Percentiles rank a stretch among this genome's conserved stretches.
Conservation (phyloP, 2,888 invertebrate genomes). For the Perdita meconis region DNA sequence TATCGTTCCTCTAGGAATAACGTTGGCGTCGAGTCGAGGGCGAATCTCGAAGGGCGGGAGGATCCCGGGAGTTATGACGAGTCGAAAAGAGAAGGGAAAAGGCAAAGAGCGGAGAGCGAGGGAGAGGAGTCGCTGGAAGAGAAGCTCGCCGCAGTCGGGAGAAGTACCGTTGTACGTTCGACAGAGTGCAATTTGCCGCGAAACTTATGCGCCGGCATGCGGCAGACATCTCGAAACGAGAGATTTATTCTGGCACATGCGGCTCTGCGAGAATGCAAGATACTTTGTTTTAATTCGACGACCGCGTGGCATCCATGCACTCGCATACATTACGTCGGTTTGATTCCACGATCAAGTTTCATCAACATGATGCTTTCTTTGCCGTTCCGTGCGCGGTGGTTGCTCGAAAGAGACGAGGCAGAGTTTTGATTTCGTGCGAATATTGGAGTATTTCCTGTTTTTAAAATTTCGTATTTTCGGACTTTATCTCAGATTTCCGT, state of each 20-base stretch:
- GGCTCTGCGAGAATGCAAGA: slow-evolving; percentile 66
- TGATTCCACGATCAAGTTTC: neutral
- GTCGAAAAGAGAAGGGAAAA: slow-evolving; percentile 20
- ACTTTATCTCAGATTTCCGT: too few relatives aligned
- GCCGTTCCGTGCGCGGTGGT: neutral
- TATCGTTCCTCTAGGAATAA: neutral
- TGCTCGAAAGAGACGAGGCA: neutral
- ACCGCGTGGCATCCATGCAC: slow-evolving; percentile 58
- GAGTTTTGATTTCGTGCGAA: too few relatives aligned
- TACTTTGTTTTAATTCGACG: slow-evolving; percentile 71
- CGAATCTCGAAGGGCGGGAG: neutral
- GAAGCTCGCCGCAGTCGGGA: slow-evolving; percentile 41
- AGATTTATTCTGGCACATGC: slow-evolving; percentile 79
- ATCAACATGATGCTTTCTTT: neutral
- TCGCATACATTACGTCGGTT: slow-evolving; percentile 63
- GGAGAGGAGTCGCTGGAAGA: slow-evolving; percentile 10
- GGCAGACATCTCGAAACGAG: slow-evolving; percentile 78
- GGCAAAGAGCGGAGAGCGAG: slow-evolving; percentile 2
- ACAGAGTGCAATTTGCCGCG: slow-evolving; percentile 67
- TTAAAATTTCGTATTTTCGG: too few relatives aligned
- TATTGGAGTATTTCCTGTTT: too few relatives aligned
- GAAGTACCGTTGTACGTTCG: slow-evolving; percentile 41
- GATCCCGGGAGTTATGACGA: slow-evolving; percentile 39
- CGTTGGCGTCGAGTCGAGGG: neutral
- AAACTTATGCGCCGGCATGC: slow-evolving; percentile 81